A percentile compares a stretch with the other conserved stretches of the same genome.
phyloP scores from a whole-genome alignment of 1,140 invertebrate species.

The Cardiocondyla obscurior region DNA sequence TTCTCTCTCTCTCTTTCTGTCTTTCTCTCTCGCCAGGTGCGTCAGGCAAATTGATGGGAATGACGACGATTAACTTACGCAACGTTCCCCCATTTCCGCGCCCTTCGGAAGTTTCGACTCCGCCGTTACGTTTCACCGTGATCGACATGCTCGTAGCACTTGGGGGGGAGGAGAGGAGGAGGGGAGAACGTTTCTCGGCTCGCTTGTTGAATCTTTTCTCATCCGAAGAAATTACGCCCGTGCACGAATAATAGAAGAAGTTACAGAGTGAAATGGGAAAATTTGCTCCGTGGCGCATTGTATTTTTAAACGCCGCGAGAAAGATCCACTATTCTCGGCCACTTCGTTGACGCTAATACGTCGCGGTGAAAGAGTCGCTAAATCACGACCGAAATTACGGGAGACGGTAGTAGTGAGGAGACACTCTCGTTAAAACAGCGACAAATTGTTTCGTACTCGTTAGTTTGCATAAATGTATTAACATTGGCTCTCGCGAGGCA shows the following conservation, averaged over 20 bases:
- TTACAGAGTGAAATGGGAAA: not conserved
- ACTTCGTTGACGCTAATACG: not conserved
- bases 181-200: not conserved
- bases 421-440: constrained; percentile 5
- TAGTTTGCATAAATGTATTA: constrained; percentile 28
- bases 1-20: too few relatives aligned
- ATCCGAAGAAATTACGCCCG: not conserved
- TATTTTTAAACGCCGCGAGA: not conserved
- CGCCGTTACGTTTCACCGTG: constrained; percentile 24
- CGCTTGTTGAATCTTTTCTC: constrained; percentile 2
- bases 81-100: constrained; percentile 27
- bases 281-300: constrained; percentile 7
- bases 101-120: constrained; percentile 18
- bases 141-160: not conserved
- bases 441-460: constrained; percentile 31
- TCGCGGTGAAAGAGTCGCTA: not conserved
- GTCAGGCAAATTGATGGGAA: constrained; percentile 30
- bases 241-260: not conserved
- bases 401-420: constrained; percentile 6
- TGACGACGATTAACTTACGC: constrained; percentile 36
- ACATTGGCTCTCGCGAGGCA: constrained; percentile 10
- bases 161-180: not conserved
- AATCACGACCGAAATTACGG: constrained; percentile 3
- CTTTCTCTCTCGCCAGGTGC: constrained; percentile 29
- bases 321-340: not conserved